phyloP scores from a whole-genome alignment of 2,888 invertebrate species.

The Tenthredo livida region DNA sequence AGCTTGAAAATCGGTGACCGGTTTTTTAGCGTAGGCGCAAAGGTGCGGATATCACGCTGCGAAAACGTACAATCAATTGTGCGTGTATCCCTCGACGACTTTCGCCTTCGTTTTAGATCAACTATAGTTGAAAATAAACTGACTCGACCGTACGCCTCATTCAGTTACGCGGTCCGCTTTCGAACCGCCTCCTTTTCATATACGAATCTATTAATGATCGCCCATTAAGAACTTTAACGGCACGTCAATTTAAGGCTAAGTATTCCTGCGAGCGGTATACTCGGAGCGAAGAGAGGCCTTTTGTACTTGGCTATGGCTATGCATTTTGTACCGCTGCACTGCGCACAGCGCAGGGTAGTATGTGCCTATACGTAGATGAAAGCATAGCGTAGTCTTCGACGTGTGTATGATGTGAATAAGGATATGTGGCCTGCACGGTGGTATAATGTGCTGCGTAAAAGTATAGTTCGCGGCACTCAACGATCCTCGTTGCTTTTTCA shows the following conservation, averaged over 20 bases:
- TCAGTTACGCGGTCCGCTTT: neutral
- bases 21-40: neutral
- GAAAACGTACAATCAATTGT: neutral
- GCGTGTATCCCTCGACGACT: neutral
- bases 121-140: slow-evolving; percentile 3
- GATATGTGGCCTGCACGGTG: neutral
- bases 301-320: slow-evolving; percentile 16
- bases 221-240: slow-evolving; percentile 62
- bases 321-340: slow-evolving; percentile 1
- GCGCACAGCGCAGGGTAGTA: neutral
- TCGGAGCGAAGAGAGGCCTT: slow-evolving; percentile 7
- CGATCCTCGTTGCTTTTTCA: slow-evolving; percentile 61
- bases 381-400: neutral
- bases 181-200: neutral
- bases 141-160: slow-evolving; percentile 3
- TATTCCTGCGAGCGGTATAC: slow-evolving; percentile 13
- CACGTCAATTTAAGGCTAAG: slow-evolving; percentile 57
- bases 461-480: slow-evolving; percentile 43
- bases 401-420: slow-evolving; percentile 5
- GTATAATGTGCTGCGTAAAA: slow-evolving; percentile 14
- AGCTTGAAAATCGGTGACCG: neutral
- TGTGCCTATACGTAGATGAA: neutral
- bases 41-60: neutral
- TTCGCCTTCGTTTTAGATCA: neutral
- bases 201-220: slow-evolving; percentile 53